Base-by-base conservation (phyloP, 1,140 invertebrate genomes). In the Drosophila nannoptera region DNA sequence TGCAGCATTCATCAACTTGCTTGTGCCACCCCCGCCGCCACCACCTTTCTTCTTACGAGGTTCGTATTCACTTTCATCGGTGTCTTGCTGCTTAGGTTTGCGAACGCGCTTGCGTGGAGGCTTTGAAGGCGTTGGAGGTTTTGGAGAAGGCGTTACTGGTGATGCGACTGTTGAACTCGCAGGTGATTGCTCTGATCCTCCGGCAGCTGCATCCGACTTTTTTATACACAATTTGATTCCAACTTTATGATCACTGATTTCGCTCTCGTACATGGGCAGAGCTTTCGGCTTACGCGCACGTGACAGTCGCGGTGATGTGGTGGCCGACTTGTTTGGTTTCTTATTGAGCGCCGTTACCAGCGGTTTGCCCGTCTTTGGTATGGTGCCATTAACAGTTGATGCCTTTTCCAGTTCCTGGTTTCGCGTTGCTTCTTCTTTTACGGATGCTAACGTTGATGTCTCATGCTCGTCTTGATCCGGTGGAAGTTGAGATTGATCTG, bases 191-290 rank as follows among this genome's bases (percentile, higher is more conserved):
- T 86, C 81, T n/a, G 55, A 3, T 9, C 16, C 8, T 2, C 45
- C 53, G 3, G 67, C 12, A 31, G 70, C 35, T 6, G 81, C 48
- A 49, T 91, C 90, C 7, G 92, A 92, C 86, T 93, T 93, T 74
- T 92, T 92, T 36, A 93, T 93, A 75, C 92, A 90, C 36, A 93
- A 88, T 81, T 93, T 93, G 14, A 93, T 93, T 4, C 92, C 92
- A 70, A 92, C 91, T 72, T 92, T 91, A 77, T 92, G 91, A 55
- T 92, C 92, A 64, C 92, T 92, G 52, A 93, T 93, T 75, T 89
- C 88, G 70, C 88, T 89, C 58, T 89, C 88, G 61, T 89, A 89
- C 72, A 89, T 88, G 14, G 88, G 78, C 58, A 89, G 66, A 4
- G 84, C 65, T 63, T 88, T 89, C 6, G 74, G 69, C 22, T 89